Base-by-base conservation (phyloP, 2,113 vertebrate species). In the Gobius niger region DNA sequence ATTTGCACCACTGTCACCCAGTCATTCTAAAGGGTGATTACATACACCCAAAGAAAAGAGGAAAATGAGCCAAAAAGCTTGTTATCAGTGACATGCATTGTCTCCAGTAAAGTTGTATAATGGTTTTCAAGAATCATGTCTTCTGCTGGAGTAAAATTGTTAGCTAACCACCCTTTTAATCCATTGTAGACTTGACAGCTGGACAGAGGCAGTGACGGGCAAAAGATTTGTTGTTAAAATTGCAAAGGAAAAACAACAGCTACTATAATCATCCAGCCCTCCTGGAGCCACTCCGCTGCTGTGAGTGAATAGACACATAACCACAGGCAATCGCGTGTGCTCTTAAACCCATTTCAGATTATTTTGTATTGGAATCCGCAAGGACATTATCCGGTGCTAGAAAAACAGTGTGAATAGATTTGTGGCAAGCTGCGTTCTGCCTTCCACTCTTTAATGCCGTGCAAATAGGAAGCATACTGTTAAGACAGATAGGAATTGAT, bases 401-500 rank as follows among this genome's bases (percentile, higher is more conserved):
- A 60, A n/a, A 60, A 42, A 16, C 56, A 42, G 24, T 41, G 56
- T 15, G 24, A 15, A n/a, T 40, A 60, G 57, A 60, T 60, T 60
- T 60, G 40, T 60, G 14, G 8, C 57, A n/a, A 9, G 40, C 57
- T 44, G 57, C 15, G 57, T n/a, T 42, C 57, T 60, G 57, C 57
- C 14, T 60, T 60, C 40, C 40, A 60, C 57, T 42, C 57, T 60
- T 60, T 9, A 42, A 15, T 13, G 57, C 57, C n/a, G 57, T 16
- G 40, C 57, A 60, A 60, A 60, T 60, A 60, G 40, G 57, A 60
- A 60, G 57, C 57, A 44, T 60, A 60, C 57, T 60, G 57, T 60
- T 60, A 60, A 60, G 57, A 60, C 14, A 9, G 57, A 60, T 44
- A 60, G 57, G 18, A 56, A 56, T 59, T 49, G n/a, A 67, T 46